A percentile compares a stretch with the other conserved stretches of the same genome.
Conservation (phyloP, 1,140 invertebrate species). For the Holcopasites calliopsidis region DNA sequence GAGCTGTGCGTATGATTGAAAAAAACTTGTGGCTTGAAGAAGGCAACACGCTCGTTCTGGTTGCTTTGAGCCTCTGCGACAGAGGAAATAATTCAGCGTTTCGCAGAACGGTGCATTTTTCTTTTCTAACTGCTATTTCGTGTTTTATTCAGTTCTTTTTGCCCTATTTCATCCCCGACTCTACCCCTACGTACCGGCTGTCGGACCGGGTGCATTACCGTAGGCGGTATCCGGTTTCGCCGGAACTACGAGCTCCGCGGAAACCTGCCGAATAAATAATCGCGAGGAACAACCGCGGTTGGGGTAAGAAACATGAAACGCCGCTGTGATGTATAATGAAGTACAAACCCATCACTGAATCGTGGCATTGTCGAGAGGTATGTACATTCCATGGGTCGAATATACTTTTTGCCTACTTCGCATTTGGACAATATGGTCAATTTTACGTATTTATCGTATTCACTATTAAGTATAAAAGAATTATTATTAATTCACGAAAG, state of each 20-base stretch:
- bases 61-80: constrained; percentile 70
- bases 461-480: no score
- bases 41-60: constrained; percentile 44
- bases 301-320: constrained; percentile 49
- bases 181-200: constrained; percentile 62
- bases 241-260: constrained; percentile 73
- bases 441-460: no score
- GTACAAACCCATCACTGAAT: constrained; percentile 43
- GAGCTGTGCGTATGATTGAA: constrained; percentile 24
- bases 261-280: constrained; percentile 78
- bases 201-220: constrained; percentile 73
- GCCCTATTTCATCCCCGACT: constrained; percentile 67
- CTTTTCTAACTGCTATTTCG: constrained; percentile 68
- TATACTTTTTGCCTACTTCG: neutral
- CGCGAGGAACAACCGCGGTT: constrained; percentile 65
- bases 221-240: constrained; percentile 75
- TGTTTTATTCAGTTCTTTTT: constrained; percentile 74
- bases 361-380: neutral
- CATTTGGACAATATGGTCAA: no score
- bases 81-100: constrained; percentile 74
- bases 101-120: constrained; percentile 63
- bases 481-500: no score
- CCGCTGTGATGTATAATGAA: constrained; percentile 59
- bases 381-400: neutral
- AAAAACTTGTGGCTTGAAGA: constrained; percentile 10